A percentile compares a stretch with the other conserved stretches of the same genome.
Evolutionary conservation across 2,797 vertebrate species (phyloP).

Genomic region (Dipus sagitta): DNA sequence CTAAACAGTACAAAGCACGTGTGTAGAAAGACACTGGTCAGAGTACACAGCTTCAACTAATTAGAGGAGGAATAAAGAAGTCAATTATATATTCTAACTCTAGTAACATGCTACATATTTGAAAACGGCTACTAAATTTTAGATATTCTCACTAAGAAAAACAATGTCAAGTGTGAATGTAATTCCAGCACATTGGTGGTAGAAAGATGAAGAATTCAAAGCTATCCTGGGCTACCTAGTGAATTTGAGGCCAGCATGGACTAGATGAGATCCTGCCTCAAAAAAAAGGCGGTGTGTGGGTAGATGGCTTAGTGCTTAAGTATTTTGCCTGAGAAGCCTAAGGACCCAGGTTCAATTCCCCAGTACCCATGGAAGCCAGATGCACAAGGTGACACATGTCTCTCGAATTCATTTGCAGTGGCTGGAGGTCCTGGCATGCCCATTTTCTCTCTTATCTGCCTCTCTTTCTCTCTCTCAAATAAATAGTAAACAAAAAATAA

Average conservation of each 20-base stretch:
- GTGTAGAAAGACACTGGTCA: neutral
- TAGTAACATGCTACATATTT: neutral
- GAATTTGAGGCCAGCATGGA: neutral
- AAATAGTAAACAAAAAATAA: no score
- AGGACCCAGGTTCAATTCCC: no score
- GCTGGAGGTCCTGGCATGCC: no score
- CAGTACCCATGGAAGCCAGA: no score
- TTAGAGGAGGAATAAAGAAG: neutral
- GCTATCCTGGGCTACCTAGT: neutral
- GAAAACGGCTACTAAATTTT: neutral
- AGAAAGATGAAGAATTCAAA: neutral
- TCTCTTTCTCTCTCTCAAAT: no score
- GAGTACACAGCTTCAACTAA: neutral
- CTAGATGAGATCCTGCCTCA: neutral
- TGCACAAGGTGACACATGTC: no score
- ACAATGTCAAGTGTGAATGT: no score
- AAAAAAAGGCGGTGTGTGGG: no score
- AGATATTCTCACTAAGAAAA: neutral
- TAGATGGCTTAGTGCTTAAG: no score
- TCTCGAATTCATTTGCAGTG: no score
- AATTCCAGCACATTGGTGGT: neutral
- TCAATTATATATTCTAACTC: neutral
- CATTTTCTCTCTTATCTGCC: no score
- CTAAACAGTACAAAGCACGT: neutral
- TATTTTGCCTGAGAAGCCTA: no score